Percentiles rank a stretch among this genome's conserved stretches.
These are phyloP conservation scores for Andrena chrysosceles DNA, from an alignment of 2,888 invertebrate species.

Conservation along the genomic window DNA sequence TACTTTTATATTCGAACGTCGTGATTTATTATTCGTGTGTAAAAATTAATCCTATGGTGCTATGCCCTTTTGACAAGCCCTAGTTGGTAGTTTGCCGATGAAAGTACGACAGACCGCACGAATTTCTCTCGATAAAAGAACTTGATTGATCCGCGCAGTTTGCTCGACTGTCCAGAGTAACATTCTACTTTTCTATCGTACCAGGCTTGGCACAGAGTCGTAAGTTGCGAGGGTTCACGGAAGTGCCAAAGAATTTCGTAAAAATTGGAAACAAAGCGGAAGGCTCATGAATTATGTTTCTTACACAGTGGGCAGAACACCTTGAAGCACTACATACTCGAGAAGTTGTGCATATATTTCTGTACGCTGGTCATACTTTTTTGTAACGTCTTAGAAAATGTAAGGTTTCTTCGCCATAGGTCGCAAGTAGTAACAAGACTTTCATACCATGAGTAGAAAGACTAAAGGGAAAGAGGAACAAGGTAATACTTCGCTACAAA, in stretches of 20 bases:
- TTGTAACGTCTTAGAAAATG: constrained; percentile 55
- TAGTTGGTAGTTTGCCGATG: constrained; percentile 49
- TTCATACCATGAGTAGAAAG: constrained; percentile 55
- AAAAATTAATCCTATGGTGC: constrained; percentile 60
- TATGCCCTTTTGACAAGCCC: constrained; percentile 45
- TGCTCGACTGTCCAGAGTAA: constrained; percentile 30
- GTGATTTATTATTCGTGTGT: constrained; percentile 37
- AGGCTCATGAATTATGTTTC: constrained; percentile 33
- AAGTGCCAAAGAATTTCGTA: constrained; percentile 51
- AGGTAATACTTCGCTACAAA: constrained; percentile 56
- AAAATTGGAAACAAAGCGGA: constrained; percentile 4
- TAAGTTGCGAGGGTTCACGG: constrained; percentile 6
- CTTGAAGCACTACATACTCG: constrained; percentile 9
- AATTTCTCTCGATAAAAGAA: constrained; percentile 9
- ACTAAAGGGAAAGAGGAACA: constrained; percentile 40
- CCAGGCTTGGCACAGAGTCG: constrained; percentile 21
- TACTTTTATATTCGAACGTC: constrained; percentile 47
- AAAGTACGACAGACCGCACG: constrained; percentile 30
- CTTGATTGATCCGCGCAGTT: constrained; percentile 23
- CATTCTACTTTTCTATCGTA: constrained; percentile 37
- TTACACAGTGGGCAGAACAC: constrained; percentile 20
- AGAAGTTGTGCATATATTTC: constrained; percentile 53
- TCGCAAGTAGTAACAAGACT: constrained; percentile 53
- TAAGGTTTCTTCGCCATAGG: constrained; percentile 33
- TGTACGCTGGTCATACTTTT: constrained; percentile 44